Evolutionary conservation across 2,888 invertebrate species (phyloP).

Genomic region (Zelleria hepariella): DNA sequence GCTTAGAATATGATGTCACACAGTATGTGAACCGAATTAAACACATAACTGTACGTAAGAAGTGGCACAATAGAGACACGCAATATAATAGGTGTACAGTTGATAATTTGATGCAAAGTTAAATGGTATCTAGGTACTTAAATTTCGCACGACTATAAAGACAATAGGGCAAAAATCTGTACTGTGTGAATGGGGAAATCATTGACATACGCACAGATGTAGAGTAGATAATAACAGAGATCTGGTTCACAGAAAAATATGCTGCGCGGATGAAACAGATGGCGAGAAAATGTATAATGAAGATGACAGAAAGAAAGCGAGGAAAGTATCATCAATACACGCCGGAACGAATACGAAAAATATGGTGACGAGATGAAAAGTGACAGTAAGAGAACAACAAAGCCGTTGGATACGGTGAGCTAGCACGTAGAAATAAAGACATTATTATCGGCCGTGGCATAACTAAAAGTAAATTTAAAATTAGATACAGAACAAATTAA

Average conservation of each 20-base stretch:
- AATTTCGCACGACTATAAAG: neutral
- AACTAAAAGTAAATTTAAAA: slow-evolving; percentile 12
- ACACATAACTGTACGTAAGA: neutral
- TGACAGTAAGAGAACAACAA: neutral
- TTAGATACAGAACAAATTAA: slow-evolving; percentile 17
- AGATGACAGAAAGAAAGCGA: neutral
- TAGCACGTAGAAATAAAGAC: neutral
- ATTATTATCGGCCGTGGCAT: neutral
- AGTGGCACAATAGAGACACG: neutral
- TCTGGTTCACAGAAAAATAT: neutral
- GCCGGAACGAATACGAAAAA: neutral
- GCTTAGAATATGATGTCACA: neutral
- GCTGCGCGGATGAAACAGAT: neutral
- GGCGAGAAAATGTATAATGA: neutral
- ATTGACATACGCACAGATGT: neutral
- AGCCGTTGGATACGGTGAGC: neutral
- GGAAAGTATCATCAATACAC: neutral
- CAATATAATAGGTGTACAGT: neutral
- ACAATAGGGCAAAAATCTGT: neutral
- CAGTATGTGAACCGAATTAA: neutral
- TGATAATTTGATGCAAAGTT: neutral
- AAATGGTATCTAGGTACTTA: neutral
- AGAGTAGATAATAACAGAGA: neutral
- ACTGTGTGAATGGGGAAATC: neutral
- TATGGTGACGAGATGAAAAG: neutral